These are phyloP conservation scores for Eumaeus atala DNA, from an alignment of 1,140 invertebrate species.

Conservation along the genomic window DNA sequence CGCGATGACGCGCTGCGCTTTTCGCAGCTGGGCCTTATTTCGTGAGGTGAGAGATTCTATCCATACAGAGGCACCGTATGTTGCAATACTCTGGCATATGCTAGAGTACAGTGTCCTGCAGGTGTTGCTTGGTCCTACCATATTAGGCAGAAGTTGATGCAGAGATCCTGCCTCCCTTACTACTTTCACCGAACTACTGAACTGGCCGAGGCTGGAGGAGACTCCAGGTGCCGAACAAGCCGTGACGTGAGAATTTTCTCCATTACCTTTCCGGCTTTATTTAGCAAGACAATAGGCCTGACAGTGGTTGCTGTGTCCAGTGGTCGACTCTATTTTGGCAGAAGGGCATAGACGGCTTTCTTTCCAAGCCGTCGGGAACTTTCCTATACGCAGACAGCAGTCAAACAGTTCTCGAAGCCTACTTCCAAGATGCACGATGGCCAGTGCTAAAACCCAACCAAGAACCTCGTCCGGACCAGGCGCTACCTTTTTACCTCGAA, in stretches of 20 bases:
- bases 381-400: background rate
- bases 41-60: background rate
- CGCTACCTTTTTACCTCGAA: background rate
- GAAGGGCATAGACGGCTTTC: background rate
- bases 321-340: background rate
- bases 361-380: background rate
- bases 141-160: background rate
- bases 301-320: background rate
- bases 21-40: background rate
- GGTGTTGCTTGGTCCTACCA: background rate
- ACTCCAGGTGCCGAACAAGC: background rate
- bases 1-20: constrained; percentile 1
- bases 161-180: background rate
- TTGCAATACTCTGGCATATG: background rate
- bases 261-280: background rate
- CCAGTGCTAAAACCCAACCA: background rate
- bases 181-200: background rate
- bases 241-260: background rate
- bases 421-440: background rate
- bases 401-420: background rate
- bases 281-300: background rate
- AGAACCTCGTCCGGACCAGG: background rate
- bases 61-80: background rate
- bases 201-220: background rate
- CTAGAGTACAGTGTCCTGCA: background rate